phyloP scores from a whole-genome alignment of 2,113 vertebrate genomes.

The Cyprinodon variegatus region DNA sequence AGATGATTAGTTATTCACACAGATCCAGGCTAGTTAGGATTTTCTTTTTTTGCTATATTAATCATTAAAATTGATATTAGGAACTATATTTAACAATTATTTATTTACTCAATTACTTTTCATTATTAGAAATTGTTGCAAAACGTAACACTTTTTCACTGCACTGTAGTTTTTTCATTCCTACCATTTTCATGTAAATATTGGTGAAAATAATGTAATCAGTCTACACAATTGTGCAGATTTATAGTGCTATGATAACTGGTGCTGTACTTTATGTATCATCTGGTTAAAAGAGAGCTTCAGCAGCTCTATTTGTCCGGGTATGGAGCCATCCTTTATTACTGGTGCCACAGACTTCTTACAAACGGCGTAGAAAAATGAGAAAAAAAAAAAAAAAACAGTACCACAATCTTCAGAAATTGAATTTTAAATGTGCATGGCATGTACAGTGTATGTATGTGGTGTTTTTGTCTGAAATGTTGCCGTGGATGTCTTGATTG shows the following conservation, averaged over 20 bases:
- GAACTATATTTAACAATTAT: too few relatives aligned
- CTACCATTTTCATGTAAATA: conserved; percentile 56
- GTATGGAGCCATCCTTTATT: conserved; percentile 12
- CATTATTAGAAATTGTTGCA: neutral
- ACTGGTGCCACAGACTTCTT: conserved; percentile 33
- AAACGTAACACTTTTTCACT: neutral
- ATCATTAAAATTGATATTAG: neutral
- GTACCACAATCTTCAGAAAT: conserved; percentile 64
- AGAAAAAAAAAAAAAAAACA: conserved; percentile 44
- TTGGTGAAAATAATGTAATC: conserved; percentile 17
- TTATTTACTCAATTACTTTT: too few relatives aligned
- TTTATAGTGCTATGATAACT: conserved; percentile 18
- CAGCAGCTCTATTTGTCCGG: conserved; percentile 11
- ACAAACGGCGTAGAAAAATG: conserved; percentile 2
- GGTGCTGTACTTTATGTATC: conserved; percentile 32
- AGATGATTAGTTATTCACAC: neutral
- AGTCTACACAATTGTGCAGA: conserved; percentile 23
- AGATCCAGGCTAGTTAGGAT: neutral
- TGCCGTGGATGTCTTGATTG: conserved; percentile 77
- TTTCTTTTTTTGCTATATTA: neutral
- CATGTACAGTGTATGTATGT: conserved; percentile 82
- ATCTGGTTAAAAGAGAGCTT: conserved; percentile 16
- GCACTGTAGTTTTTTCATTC: conserved; percentile 60
- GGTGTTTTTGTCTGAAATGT: conserved; percentile 77
- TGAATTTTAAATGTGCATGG: conserved; percentile 81